phyloP scores from a whole-genome alignment of 2,797 vertebrate genomes.

The Manis crassicaudata region DNA sequence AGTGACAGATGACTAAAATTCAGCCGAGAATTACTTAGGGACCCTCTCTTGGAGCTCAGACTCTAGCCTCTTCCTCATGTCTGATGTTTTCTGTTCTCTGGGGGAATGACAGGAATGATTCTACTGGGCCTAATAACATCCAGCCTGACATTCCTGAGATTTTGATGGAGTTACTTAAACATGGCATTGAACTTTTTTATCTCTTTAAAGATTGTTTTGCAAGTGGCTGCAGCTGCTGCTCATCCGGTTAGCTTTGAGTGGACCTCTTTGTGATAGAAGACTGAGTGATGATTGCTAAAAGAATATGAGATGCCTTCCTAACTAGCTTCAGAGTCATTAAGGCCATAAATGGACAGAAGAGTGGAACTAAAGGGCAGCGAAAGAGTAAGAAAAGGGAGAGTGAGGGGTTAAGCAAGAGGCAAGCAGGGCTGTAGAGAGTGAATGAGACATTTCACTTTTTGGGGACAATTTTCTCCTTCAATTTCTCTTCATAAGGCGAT shows the following conservation, averaged over 20 bases:
- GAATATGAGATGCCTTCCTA: conserved; percentile 34
- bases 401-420: neutral
- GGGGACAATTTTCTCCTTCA: neutral
- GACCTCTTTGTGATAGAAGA: neutral
- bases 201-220: neutral
- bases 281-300: neutral
- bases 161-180: neutral
- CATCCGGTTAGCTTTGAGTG: neutral
- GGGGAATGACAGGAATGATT: fast-evolving
- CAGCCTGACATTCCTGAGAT: neutral
- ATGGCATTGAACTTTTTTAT: neutral
- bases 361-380: neutral
- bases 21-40: neutral
- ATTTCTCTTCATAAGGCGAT: neutral
- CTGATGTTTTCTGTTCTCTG: neutral
- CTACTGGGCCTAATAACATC: no score
- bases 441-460: neutral
- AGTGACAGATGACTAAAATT: neutral
- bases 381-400: neutral
- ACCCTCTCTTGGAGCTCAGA: neutral
- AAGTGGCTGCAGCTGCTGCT: neutral
- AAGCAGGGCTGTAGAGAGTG: no score
- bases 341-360: conserved; percentile 13
- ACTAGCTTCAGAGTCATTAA: conserved; percentile 13
- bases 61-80: neutral